Evolutionary conservation across 1,140 invertebrate genomes (phyloP), one percentile per base, ranked within the genome.

Genomic region (Sinella curviseta): DNA sequence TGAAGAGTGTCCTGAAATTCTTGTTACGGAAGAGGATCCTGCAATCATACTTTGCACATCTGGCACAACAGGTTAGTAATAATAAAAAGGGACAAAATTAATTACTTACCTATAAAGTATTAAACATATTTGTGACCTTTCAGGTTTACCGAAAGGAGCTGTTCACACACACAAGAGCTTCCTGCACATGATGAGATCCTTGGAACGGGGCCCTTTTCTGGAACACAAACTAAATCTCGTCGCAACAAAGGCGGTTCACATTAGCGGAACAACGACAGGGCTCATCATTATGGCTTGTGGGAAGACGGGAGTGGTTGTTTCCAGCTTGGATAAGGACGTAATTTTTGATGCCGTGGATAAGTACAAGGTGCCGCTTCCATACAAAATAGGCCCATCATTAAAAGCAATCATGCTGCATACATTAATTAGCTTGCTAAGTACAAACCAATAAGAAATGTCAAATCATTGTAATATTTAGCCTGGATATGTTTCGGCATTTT

Each of bases 1-100:
- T n/a, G n/a, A 8, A n/a, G n/a, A n/a, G n/a, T n/a, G 39, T 48
- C 39, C 39, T 12, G 39, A 8, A 12, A 12, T 48, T 8, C 8
- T 12, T 8, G 20, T 48, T 48, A 48, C 8, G 20, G 39, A 20
- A 8, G 55, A 77, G 26, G 78, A 82, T 39, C 16, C 57, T 1
- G 81, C 81, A 8, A 17, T 82, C 28, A 79, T 81, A 65, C 34
- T 81, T 20, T 77, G 74, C 34, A 82, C 82, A 16, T 78, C 76
- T 67, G 82, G 82, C 24, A 82, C 82, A 26, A 82, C 82, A 0
- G 82, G 55, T 48, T 48, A n/a, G n/a, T n/a, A n/a, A n/a, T n/a
- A n/a, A n/a, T n/a, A n/a, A n/a, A n/a, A n/a, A n/a, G n/a, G n/a
- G n/a, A n/a, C n/a, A n/a, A n/a, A n/a, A n/a, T n/a, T n/a, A n/a